Base-by-base conservation (phyloP, 2,113 vertebrate species). In the Pao palembangensis region DNA sequence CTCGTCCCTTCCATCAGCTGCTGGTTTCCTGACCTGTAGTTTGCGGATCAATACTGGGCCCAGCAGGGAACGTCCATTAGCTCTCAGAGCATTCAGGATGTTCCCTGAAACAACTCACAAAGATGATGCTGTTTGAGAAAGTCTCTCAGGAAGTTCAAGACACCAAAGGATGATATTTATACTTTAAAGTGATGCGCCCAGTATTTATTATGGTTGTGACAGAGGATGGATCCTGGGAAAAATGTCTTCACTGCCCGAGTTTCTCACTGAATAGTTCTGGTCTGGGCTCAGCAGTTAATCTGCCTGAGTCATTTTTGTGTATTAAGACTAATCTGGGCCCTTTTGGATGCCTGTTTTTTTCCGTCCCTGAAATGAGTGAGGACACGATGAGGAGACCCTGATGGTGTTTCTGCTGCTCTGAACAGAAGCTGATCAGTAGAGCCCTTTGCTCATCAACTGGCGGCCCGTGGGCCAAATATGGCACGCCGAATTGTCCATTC, bases 41-140 rank as follows among this genome's bases (percentile, higher is more conserved):
- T 71, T 58, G 17, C 20, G 51, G 42, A 81, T 82, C 81, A 76
- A 83, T 81, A 82, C 61, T 61, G 64, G 51, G 55, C 56, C 72
- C 68, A 69, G 25, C 69, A 47, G 57, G 54, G 19, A 65, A 38
- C 8, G 10, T 46, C 60, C 78, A 76, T 75, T 80, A 79, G 59
- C 31, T 15, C 49, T 73, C 55, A 74, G 12, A 67, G 56, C 60
- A 67, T 41, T 78, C 55, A 42, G 61, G 20, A 4, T 8, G 20
- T 52, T 65, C 69, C 41, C 61, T 19, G 16, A 41, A 71, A 34
- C 20, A 19, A 49, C 51, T 28, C 25, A 31, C 8, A 16, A 23
- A 8, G 25, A 52, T 18, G 12, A 31, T 54, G 6, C 23, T n/a
- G 46, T 41, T 20, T 15, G 34, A 55, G 38, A 11, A 21, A 16